Evolutionary conservation across 2,113 vertebrate genomes (phyloP), one percentile per base, ranked within the genome.

Genomic region (Serinus canaria): DNA sequence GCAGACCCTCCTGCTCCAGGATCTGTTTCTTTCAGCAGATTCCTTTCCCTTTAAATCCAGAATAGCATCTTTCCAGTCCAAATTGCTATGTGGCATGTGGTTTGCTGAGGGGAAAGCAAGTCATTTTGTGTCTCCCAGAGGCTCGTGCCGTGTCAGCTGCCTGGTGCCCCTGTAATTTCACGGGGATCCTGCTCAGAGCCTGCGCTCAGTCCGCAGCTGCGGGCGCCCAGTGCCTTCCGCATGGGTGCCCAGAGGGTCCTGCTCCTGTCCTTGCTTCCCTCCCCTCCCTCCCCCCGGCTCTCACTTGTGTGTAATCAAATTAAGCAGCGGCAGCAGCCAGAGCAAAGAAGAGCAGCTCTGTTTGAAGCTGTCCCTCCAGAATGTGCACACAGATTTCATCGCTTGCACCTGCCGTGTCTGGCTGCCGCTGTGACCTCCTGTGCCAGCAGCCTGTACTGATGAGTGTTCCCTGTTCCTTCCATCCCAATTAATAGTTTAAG

Each of bases 331-430:
- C 87, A 27, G 35, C 80, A 44, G 74, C 70, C 89, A 31, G 50
- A 2, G 49, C 10, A 46, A 82, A 95, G 90, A 97, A 90, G 88
- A 93, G 90, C 88, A 81, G 22, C 92, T 93, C 83, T 97, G 92
- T 95, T 82, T 35, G 77, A 78, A 94, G 83, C 81, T 82, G 87
- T 82, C 91, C 87, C 82, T 84, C 35, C 52, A 70, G 95, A 62
- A 84, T 41, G 11, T 22, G 44, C 79, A 3, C 52, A 2, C 31
- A 43, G 56, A 39, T 78, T 72, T 75, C 82, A 63, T 31, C 9
- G 7, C 69, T 47, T 73, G 94, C 96, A 93, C 94, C 94, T 96
- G 95, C 92, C 31, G 0, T 18, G 64, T 47, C 94, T 97, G 96
- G 95, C 94, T 74, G 56, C 85, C 27, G 88, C 18, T 59, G 3